These are phyloP conservation scores for Leucophenga maculata DNA, from an alignment of 2,888 invertebrate genomes.

Conservation along the genomic window DNA sequence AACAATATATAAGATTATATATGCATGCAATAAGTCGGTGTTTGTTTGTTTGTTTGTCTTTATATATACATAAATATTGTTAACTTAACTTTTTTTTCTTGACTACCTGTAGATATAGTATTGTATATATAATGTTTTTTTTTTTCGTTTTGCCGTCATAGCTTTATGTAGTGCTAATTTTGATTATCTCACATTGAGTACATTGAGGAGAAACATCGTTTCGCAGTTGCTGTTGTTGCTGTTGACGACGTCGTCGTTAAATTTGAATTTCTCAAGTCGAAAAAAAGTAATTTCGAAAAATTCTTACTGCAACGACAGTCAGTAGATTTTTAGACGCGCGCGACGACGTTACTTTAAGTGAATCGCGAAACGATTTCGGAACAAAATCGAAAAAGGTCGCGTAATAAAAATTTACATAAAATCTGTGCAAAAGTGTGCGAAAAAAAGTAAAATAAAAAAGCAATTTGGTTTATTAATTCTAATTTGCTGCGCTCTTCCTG, in stretches of 20 bases:
- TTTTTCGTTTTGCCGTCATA: conserved; percentile 40
- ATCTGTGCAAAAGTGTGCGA: background rate
- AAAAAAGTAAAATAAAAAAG: background rate
- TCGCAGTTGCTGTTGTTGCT: conserved; percentile 27
- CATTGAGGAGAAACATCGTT: conserved; percentile 15
- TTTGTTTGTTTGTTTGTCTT: background rate
- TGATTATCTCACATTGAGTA: conserved; percentile 61
- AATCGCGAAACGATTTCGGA: background rate
- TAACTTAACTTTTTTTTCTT: conserved; percentile 20
- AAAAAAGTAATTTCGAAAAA: conserved; percentile 57
- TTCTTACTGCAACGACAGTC: conserved; percentile 64
- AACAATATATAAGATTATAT: background rate
- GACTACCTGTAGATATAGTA: conserved; percentile 8
- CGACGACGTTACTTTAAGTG: conserved; percentile 55
- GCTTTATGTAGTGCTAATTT: conserved; percentile 60
- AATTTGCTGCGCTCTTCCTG: no score
- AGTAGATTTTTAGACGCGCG: conserved; percentile 69
- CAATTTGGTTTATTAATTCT: no score
- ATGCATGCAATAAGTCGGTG: conserved; percentile 1
- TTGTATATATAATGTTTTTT: conserved; percentile 35
- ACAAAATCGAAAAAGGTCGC: no score
- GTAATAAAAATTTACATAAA: background rate
- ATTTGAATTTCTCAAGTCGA: conserved; percentile 63
- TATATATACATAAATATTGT: no score
- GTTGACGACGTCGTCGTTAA: conserved; percentile 44